Evolutionary conservation across 1,140 invertebrate genomes (phyloP).

Genomic region (Propsilocerus akamusi): DNA sequence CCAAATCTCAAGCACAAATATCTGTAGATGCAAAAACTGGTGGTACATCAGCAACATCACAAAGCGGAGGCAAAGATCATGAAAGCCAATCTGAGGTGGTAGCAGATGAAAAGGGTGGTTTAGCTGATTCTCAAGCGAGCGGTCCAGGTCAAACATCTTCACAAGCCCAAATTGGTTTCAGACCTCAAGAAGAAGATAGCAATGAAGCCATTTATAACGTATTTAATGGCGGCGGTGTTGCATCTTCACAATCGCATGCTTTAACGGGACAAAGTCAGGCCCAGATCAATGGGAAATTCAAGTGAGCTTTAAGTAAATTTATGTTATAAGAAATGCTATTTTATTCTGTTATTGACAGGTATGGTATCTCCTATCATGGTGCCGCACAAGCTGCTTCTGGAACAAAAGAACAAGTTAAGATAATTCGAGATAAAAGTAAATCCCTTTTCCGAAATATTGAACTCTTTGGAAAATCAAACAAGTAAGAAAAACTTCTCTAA

Average conservation of each 20-base stretch:
- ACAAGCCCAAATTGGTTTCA: slow-evolving; percentile 70
- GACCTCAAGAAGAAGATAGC: slow-evolving; percentile 38
- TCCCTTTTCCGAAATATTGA: slow-evolving; percentile 23
- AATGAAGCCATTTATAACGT: slow-evolving; percentile 27
- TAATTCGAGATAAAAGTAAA: slow-evolving; percentile 25
- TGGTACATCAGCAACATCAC: slow-evolving; percentile 47
- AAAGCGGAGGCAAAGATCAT: slow-evolving; percentile 52
- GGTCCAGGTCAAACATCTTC: slow-evolving; percentile 65
- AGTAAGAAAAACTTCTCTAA: not conserved
- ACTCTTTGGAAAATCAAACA: slow-evolving; percentile 13
- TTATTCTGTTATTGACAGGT: slow-evolving; percentile 16
- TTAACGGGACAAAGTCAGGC: slow-evolving; percentile 57
- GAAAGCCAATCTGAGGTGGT: slow-evolving; percentile 35
- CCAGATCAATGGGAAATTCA: slow-evolving; percentile 55
- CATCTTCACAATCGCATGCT: slow-evolving; percentile 53
- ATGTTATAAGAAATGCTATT: not conserved
- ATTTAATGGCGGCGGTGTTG: slow-evolving; percentile 51
- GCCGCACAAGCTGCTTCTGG: slow-evolving; percentile 64
- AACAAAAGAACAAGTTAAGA: slow-evolving; percentile 28
- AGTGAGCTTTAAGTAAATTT: slow-evolving; percentile 11
- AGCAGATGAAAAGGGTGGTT: slow-evolving; percentile 55
- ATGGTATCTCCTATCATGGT: slow-evolving; percentile 60
- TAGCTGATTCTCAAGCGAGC: slow-evolving; percentile 65
- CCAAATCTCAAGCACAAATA: slow-evolving; percentile 59
- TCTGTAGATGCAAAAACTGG: slow-evolving; percentile 50